Percentiles rank a stretch among this genome's conserved stretches.
These are phyloP conservation scores for Parnassius apollo DNA, from an alignment of 2,888 invertebrate species.

Conservation along the genomic window DNA sequence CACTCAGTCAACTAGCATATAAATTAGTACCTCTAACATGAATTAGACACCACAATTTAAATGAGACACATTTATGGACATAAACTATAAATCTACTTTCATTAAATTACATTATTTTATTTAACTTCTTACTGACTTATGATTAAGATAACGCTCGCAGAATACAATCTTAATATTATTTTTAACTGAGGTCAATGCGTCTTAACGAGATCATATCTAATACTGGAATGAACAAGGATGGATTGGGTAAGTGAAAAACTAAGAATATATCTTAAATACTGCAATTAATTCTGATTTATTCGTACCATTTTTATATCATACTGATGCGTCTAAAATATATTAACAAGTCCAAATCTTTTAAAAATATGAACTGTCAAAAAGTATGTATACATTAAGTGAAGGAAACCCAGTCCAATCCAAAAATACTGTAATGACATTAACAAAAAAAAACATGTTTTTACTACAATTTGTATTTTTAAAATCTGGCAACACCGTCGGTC, in stretches of 20 bases:
- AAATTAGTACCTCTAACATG: slow-evolving; percentile 74
- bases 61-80: slow-evolving; percentile 79
- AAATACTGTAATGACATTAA: too few relatives aligned
- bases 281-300: too few relatives aligned
- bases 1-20: slow-evolving; percentile 75
- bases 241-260: not conserved
- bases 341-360: slow-evolving; percentile 12
- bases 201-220: slow-evolving; percentile 16
- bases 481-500: too few relatives aligned
- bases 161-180: slow-evolving; percentile 35
- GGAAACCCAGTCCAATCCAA: too few relatives aligned
- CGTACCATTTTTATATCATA: not conserved
- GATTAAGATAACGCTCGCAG: slow-evolving; percentile 41
- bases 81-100: slow-evolving; percentile 69
- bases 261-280: too few relatives aligned
- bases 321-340: slow-evolving; percentile 12
- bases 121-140: slow-evolving; percentile 66
- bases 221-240: slow-evolving; percentile 2
- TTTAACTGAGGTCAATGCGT: slow-evolving; percentile 27
- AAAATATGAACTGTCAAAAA: slow-evolving; percentile 10
- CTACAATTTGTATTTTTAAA: too few relatives aligned
- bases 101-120: slow-evolving; percentile 55
- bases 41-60: slow-evolving; percentile 80
- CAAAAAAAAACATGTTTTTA: too few relatives aligned
- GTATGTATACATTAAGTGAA: not conserved